Percentiles rank a stretch among this genome's conserved stretches.
Evolutionary conservation across 2,888 invertebrate genomes (phyloP).

Genomic region (Drosophila melanocephala): DNA sequence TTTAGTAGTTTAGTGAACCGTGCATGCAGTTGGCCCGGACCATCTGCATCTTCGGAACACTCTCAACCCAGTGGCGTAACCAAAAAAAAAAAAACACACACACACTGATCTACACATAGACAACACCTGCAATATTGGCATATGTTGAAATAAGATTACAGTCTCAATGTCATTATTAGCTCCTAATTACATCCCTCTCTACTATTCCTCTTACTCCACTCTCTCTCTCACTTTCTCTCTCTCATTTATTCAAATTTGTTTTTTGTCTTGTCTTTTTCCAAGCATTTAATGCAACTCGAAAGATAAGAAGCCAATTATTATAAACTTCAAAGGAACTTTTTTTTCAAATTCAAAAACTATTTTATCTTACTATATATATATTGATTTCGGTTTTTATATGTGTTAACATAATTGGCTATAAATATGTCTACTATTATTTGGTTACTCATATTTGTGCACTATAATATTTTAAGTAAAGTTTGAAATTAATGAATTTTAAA

Average conservation of each 20-base stretch:
- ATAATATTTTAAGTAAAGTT: neutral
- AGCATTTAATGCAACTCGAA: constrained; percentile 13
- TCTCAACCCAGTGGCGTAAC: neutral
- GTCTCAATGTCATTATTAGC: constrained; percentile 53
- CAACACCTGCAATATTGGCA: constrained; percentile 15
- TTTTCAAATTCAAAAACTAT: neutral
- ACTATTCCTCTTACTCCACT: constrained; percentile 2
- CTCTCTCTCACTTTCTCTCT: constrained; percentile 7
- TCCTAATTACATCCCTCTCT: constrained; percentile 54
- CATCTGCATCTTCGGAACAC: neutral
- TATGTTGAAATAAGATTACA: constrained; percentile 66
- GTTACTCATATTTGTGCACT: neutral
- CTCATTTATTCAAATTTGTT: neutral
- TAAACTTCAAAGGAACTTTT: neutral
- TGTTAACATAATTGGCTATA: neutral
- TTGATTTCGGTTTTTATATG: neutral
- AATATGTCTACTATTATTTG: neutral
- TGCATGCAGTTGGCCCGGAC: neutral
- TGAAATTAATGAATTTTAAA: neutral
- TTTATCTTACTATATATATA: neutral
- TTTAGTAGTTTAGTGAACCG: neutral
- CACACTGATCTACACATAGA: neutral
- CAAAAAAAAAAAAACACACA: neutral
- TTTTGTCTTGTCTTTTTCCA: constrained; percentile 24
- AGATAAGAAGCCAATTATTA: neutral